A percentile compares a stretch with the other conserved stretches of the same genome.
Evolutionary conservation across 2,797 vertebrate species (phyloP).

Genomic region (Monodelphis domestica): DNA sequence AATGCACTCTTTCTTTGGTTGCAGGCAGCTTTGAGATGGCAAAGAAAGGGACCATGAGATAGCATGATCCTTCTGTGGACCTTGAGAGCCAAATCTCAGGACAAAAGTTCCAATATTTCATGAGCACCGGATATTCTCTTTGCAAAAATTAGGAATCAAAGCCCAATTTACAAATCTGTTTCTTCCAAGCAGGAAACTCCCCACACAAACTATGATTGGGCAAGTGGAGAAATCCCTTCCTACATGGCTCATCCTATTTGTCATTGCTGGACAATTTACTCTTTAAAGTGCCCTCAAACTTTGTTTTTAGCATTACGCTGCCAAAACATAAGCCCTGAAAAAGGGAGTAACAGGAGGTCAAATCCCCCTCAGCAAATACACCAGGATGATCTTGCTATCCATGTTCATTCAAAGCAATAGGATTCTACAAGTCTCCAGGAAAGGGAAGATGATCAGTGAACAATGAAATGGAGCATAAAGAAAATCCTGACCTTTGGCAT

Average conservation of each 20-base stretch:
- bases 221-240: constrained; percentile 20
- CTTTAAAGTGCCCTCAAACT: not conserved
- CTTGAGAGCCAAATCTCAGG: constrained; percentile 20
- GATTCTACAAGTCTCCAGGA: constrained; percentile 31
- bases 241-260: not conserved
- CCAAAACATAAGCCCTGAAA: constrained; percentile 41
- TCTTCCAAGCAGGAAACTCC: not conserved
- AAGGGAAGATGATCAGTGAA: constrained; percentile 7
- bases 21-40: constrained; percentile 87
- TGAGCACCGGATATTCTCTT: not conserved
- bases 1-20: constrained; percentile 88
- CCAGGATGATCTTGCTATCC: constrained; percentile 17
- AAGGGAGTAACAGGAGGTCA: constrained; percentile 54
- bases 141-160: constrained; percentile 34
- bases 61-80: not conserved
- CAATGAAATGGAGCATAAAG: constrained; percentile 55
- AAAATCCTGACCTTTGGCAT: constrained; percentile 50
- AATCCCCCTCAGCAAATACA: constrained; percentile 10
- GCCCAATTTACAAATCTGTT: not conserved
- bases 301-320: constrained; percentile 32
- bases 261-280: constrained; percentile 42
- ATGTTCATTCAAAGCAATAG: not conserved
- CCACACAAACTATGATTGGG: not conserved
- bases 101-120: constrained; percentile 51
- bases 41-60: constrained; percentile 81